Conservation (phyloP, 2,888 invertebrate species). For the Halictus ligatus region DNA sequence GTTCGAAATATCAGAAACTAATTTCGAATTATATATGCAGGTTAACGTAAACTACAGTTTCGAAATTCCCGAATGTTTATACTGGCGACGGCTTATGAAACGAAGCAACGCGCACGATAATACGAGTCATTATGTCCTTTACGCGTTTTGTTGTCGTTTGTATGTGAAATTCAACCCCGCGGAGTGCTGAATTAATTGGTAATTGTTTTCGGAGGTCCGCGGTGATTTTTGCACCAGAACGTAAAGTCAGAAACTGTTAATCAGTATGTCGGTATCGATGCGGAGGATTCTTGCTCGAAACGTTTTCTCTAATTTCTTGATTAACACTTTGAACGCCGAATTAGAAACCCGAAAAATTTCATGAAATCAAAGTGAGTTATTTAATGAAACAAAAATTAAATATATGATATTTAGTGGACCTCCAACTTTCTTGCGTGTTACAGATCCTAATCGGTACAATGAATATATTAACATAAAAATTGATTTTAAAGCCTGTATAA, state of each 20-base stretch:
- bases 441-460: too few species aligned
- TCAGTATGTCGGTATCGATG: background rate
- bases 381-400: too few species aligned
- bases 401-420: too few species aligned
- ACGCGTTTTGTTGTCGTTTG: background rate
- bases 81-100: background rate
- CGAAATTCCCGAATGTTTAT: background rate
- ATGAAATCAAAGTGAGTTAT: too few species aligned
- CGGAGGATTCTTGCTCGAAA: background rate
- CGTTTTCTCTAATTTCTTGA: background rate
- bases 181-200: background rate
- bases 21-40: conserved; percentile 1
- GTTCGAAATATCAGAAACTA: background rate
- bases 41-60: background rate
- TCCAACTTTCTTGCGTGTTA: too few species aligned
- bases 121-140: background rate
- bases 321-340: background rate
- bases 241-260: background rate
- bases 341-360: too few species aligned
- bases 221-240: background rate
- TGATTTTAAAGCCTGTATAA: too few species aligned
- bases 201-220: background rate
- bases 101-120: background rate
- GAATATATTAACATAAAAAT: too few species aligned
- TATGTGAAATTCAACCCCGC: background rate